phyloP scores from a whole-genome alignment of 2,113 vertebrate species.

The Thermophis baileyi region DNA sequence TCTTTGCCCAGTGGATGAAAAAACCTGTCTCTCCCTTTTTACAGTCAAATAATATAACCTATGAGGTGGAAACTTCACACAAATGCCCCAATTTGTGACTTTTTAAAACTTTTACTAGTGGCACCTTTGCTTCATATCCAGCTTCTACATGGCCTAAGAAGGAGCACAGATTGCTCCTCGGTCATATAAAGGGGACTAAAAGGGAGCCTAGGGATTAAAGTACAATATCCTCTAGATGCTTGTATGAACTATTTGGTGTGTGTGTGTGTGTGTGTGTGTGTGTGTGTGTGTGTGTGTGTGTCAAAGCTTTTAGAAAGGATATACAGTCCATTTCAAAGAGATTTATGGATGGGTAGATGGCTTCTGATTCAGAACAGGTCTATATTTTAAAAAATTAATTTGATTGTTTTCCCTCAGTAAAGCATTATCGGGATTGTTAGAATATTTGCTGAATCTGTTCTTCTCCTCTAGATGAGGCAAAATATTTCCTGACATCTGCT shows the following conservation, averaged over 20 bases:
- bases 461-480: slow-evolving; percentile 41
- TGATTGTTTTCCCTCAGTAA: slow-evolving; percentile 29
- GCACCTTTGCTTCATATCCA: not conserved
- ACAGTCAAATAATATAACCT: not conserved
- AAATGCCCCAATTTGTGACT: not conserved
- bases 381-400: slow-evolving; percentile 23
- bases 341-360: not conserved
- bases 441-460: slow-evolving; percentile 48
- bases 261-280: not conserved
- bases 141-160: no score
- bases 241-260: not conserved
- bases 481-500: slow-evolving; percentile 69
- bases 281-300: not conserved
- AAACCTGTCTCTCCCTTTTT: not conserved
- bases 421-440: slow-evolving; percentile 39
- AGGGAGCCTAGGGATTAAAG: not conserved
- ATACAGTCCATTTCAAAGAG: not conserved
- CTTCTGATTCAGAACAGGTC: not conserved
- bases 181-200: not conserved
- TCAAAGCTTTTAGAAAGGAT: not conserved
- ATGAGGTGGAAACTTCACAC: not conserved
- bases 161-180: not conserved
- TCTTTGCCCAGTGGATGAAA: no score
- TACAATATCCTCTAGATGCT: not conserved
- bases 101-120: not conserved